A percentile compares a stretch with the other conserved stretches of the same genome.
These are phyloP conservation scores for Mormyrus hasselquistii DNA, from an alignment of 2,797 vertebrate genomes.

Conservation along the genomic window DNA sequence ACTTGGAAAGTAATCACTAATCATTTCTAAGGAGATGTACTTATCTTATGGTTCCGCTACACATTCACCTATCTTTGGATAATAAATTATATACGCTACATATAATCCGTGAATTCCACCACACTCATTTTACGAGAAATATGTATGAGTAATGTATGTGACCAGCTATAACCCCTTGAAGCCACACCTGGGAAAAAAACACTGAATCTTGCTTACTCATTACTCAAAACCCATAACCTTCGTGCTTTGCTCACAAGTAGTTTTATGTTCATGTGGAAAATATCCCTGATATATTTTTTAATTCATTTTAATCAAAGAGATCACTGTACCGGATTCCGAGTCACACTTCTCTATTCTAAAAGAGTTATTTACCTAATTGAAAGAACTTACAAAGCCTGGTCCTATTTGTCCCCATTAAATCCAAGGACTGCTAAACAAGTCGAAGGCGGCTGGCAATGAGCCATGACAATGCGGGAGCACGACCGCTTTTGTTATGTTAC, in stretches of 20 bases:
- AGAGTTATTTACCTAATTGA: not conserved
- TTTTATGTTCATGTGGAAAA: not conserved
- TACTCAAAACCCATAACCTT: not conserved
- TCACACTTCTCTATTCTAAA: not conserved
- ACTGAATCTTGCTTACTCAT: not conserved
- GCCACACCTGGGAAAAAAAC: not conserved
- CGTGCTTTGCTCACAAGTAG: not conserved
- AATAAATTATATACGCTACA: not conserved
- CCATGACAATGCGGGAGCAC: not conserved
- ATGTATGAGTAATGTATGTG: not conserved
- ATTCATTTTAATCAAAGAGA: not conserved
- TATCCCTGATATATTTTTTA: not conserved
- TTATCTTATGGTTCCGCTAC: not conserved
- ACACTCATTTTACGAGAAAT: not conserved
- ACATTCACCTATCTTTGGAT: not conserved
- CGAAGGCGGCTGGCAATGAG: not conserved
- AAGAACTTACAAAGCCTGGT: not conserved
- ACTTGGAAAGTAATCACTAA: not conserved
- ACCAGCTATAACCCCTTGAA: not conserved
- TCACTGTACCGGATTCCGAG: not conserved
- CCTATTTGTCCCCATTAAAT: not conserved
- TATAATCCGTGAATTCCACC: not conserved
- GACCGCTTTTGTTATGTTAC: not conserved
- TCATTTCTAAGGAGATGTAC: not conserved
- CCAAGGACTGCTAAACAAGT: not conserved